Conservation (phyloP, 2,113 vertebrate species). For the Butorides virescens region DNA sequence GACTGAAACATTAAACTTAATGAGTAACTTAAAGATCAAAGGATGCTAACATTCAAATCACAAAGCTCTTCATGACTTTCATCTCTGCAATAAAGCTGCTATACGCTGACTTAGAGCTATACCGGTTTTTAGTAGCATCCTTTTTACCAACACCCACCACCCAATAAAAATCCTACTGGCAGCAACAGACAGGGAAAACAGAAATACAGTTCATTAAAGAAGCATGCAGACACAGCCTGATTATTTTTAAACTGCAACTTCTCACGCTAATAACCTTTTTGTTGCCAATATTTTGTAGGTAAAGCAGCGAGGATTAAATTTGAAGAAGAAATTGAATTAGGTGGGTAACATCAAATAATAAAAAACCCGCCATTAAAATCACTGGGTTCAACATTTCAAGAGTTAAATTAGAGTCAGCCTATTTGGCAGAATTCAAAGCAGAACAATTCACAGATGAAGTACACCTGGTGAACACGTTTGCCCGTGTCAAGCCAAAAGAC, state of each 20-base stretch:
- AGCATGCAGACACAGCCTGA: neutral
- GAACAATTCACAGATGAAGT: neutral
- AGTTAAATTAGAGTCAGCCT: neutral
- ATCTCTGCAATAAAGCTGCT: slow-evolving; percentile 40
- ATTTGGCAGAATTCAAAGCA: slow-evolving; percentile 30
- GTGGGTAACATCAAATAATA: neutral
- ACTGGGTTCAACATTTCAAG: neutral
- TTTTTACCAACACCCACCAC: neutral
- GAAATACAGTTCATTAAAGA: neutral
- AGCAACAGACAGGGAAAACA: neutral
- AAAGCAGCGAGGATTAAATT: neutral
- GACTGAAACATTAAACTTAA: slow-evolving; percentile 32
- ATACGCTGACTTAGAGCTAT: neutral
- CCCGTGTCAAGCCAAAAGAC: slow-evolving; percentile 16
- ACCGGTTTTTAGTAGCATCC: neutral
- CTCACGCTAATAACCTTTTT: neutral
- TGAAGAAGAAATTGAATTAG: neutral
- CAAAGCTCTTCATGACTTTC: slow-evolving; percentile 46
- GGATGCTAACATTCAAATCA: slow-evolving; percentile 41
- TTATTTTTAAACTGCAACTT: neutral
- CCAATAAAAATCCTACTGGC: neutral
- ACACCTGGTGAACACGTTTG: slow-evolving; percentile 48
- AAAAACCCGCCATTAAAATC: neutral
- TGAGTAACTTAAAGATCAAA: slow-evolving; percentile 59
- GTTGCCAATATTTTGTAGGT: neutral